phyloP scores from a whole-genome alignment of 2,797 vertebrate species.

The Borostomias antarcticus region DNA sequence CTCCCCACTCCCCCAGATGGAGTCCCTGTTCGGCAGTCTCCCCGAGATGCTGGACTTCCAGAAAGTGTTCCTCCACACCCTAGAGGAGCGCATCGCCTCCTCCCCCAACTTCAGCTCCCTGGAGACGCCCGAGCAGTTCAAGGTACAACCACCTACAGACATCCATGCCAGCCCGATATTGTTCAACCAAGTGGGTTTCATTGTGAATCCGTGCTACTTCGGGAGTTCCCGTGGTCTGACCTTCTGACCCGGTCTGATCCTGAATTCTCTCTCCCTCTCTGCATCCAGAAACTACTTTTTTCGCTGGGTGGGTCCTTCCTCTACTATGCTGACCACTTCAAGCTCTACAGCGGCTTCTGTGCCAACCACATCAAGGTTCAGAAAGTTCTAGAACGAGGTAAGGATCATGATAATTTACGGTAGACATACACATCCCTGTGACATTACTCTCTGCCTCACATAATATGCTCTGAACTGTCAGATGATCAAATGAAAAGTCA shows the following conservation, averaged over 20 bases:
- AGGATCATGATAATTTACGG: slow-evolving; percentile 5
- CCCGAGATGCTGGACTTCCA: slow-evolving; percentile 96
- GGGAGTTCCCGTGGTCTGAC: too few species aligned
- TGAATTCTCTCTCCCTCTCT: not conserved
- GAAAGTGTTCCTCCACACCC: slow-evolving; percentile 90
- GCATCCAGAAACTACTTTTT: slow-evolving; percentile 86
- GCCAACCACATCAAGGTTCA: slow-evolving; percentile 96
- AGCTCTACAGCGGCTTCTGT: slow-evolving; percentile 96
- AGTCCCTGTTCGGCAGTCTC: slow-evolving; percentile 91
- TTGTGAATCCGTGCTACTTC: not conserved
- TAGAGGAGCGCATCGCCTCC: slow-evolving; percentile 87
- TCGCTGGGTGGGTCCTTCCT: slow-evolving; percentile 93
- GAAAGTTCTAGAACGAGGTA: slow-evolving; percentile 95
- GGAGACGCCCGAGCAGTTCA: slow-evolving; percentile 87
- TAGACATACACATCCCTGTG: not conserved
- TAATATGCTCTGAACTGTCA: not conserved
- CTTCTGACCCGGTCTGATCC: too few species aligned
- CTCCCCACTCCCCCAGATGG: slow-evolving; percentile 79
- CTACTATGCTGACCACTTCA: slow-evolving; percentile 96
- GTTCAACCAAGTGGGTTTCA: too few species aligned
- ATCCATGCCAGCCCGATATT: too few species aligned
- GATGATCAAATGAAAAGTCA: not conserved
- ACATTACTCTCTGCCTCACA: not conserved
- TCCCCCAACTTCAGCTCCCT: slow-evolving; percentile 82
- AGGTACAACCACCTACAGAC: slow-evolving; percentile 74